These are phyloP conservation scores for Centrocercus urophasianus DNA, from an alignment of 2,113 vertebrate species.

Conservation along the genomic window DNA sequence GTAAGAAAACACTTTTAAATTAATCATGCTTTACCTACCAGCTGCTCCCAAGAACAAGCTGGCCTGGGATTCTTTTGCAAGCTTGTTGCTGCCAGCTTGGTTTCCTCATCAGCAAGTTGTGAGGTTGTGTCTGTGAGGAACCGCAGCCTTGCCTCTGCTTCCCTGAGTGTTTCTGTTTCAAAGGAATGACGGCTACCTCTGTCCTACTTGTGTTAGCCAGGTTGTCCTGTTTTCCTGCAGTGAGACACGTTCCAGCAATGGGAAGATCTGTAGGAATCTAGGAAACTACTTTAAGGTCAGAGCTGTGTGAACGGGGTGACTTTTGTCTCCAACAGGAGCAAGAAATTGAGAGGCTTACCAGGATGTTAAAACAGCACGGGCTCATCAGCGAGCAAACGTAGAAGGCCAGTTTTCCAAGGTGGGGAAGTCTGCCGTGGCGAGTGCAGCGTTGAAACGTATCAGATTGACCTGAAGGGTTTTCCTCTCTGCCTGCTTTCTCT, in stretches of 20 bases:
- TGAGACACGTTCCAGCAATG: neutral
- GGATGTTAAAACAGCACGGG: conserved; percentile 82
- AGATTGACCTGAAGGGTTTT: conserved; percentile 1
- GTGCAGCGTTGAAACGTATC: neutral
- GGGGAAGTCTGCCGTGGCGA: neutral
- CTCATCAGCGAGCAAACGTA: conserved; percentile 65
- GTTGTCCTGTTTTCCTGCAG: neutral
- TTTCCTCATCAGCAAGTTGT: neutral
- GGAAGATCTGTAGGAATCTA: neutral
- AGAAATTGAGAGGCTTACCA: conserved; percentile 86
- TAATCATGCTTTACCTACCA: neutral
- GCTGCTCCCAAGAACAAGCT: neutral
- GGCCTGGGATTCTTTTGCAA: conserved; percentile 6
- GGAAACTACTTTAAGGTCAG: neutral
- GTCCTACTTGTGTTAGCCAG: neutral
- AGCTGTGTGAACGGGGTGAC: neutral
- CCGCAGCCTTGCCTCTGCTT: neutral
- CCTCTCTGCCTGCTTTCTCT: conserved; percentile 39
- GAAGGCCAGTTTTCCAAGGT: neutral
- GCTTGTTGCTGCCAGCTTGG: neutral
- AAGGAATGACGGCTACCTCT: neutral
- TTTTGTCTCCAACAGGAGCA: conserved; percentile 80
- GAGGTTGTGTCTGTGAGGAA: neutral
- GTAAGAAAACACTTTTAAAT: conserved; percentile 66
- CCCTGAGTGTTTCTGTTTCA: neutral